These are phyloP conservation scores for Noctua comes DNA, from an alignment of 2,888 invertebrate genomes.

Conservation along the genomic window DNA sequence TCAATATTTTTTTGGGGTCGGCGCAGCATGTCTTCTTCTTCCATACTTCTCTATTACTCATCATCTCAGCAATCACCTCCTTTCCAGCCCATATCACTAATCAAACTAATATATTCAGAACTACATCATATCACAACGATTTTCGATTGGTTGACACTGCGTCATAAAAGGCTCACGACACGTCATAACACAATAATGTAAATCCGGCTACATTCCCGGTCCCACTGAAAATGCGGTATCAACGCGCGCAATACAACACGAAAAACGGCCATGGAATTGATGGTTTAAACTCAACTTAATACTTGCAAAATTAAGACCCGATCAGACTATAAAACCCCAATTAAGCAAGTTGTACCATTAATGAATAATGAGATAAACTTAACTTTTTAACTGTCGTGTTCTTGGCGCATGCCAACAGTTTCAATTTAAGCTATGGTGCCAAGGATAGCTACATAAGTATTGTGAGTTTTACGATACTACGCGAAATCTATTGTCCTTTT, in stretches of 20 bases:
- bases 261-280: not conserved
- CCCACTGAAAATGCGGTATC: not conserved
- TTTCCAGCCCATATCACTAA: not conserved
- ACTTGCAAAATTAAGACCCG: not conserved
- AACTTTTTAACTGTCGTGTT: conserved; percentile 4
- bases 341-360: conserved; percentile 36
- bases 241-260: not conserved
- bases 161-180: not conserved
- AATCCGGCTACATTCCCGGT: not conserved
- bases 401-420: conserved; percentile 26
- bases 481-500: conserved; percentile 42
- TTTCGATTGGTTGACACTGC: not conserved
- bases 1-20: too few species aligned
- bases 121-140: not conserved
- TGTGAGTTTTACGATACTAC: conserved; percentile 24
- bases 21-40: too few species aligned
- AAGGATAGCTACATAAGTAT: conserved; percentile 47
- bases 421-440: conserved; percentile 45
- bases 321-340: not conserved
- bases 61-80: too few species aligned
- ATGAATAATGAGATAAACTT: conserved; percentile 32
- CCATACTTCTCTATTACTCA: too few species aligned
- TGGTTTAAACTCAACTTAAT: conserved; percentile 3
- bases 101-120: not conserved
- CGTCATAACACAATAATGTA: not conserved